phyloP scores from a whole-genome alignment of 2,888 invertebrate species.

The Cheilosia grossa region DNA sequence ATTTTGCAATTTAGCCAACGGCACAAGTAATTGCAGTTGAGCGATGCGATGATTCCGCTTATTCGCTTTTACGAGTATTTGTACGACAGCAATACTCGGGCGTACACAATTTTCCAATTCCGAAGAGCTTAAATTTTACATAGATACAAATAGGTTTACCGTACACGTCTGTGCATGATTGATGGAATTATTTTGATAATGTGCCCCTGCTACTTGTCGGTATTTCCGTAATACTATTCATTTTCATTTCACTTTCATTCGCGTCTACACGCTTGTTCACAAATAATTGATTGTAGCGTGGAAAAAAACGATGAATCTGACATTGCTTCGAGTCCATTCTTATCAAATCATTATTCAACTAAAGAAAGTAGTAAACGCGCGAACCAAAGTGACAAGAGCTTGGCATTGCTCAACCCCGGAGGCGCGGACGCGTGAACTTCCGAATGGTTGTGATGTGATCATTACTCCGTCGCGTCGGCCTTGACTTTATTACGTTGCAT shows the following conservation, averaged over 20 bases:
- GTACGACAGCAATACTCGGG: background rate
- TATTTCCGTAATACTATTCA: constrained; percentile 34
- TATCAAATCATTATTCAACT: background rate
- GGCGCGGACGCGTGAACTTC: background rate
- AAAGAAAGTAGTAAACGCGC: background rate
- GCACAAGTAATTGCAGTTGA: constrained; percentile 16
- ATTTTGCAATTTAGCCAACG: constrained; percentile 6
- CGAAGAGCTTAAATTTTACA: background rate
- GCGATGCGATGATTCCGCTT: background rate
- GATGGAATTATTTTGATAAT: constrained; percentile 43
- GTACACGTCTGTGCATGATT: constrained; percentile 31
- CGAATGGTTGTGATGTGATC: background rate
- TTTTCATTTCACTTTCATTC: constrained; percentile 46
- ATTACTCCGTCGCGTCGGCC: background rate
- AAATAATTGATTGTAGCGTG: constrained; percentile 14
- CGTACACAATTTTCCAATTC: background rate
- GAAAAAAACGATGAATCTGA: background rate
- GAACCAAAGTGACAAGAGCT: background rate
- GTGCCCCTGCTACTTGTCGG: background rate
- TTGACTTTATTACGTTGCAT: constrained; percentile 35
- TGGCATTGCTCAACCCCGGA: background rate
- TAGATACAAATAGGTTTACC: no score
- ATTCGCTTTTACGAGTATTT: background rate
- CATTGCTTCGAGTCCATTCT: background rate
- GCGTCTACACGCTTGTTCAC: background rate